Conservation (phyloP, 1,140 invertebrate species). For the Argopecten irradians region DNA sequence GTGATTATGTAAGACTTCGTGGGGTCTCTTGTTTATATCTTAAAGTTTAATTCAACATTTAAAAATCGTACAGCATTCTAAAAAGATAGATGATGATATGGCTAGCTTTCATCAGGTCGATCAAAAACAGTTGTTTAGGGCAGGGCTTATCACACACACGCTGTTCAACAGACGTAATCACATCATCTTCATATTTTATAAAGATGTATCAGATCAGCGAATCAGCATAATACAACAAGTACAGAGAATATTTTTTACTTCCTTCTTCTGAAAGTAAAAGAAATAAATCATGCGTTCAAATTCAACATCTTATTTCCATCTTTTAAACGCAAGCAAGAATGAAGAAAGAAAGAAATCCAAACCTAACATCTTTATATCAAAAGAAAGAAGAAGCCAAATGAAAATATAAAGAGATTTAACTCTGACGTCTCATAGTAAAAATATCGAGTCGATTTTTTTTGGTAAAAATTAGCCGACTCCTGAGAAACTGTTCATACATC, state of each 20-base stretch:
- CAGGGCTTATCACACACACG: not conserved
- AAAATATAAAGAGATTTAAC: no score
- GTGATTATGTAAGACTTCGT: no score
- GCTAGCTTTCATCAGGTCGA: not conserved
- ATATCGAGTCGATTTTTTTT: no score
- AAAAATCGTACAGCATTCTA: not conserved
- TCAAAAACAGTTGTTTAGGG: not conserved
- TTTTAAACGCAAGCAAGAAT: no score
- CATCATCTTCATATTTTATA: not conserved
- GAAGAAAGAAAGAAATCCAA: no score
- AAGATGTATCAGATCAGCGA: not conserved
- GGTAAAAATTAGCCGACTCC: no score
- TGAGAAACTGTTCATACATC: no score
- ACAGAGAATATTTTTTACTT: not conserved
- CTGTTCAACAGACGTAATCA: slow-evolving; percentile 14
- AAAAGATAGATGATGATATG: not conserved
- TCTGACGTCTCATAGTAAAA: no score
- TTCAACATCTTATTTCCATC: no score
- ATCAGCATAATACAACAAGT: not conserved
- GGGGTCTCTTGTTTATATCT: not conserved
- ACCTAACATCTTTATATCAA: no score
- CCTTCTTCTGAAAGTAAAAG: not conserved
- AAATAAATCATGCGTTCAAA: no score
- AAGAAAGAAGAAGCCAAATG: no score
- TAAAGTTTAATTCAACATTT: not conserved